These are phyloP conservation scores for Agonopterix alstromeriana DNA, from an alignment of 2,888 invertebrate species.

Conservation along the genomic window DNA sequence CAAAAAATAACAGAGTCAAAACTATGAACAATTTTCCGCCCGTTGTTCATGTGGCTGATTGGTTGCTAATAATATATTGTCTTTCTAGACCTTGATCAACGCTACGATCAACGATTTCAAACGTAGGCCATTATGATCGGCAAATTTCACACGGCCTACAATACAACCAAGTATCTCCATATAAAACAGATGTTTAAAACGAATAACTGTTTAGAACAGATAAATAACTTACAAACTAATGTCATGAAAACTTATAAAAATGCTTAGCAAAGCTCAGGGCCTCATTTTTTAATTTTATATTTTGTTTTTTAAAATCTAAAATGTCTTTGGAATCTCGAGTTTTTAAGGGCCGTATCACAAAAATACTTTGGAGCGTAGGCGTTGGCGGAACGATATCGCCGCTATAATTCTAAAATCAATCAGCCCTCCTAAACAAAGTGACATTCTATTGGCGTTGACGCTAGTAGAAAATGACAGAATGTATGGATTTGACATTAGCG, in stretches of 20 bases:
- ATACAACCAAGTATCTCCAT: neutral
- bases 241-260: slow-evolving; percentile 2
- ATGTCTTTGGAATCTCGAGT: too few species aligned
- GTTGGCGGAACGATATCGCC: too few species aligned
- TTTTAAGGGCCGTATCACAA: too few species aligned
- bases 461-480: too few species aligned
- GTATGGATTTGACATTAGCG: too few species aligned
- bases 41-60: neutral
- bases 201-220: slow-evolving; percentile 7
- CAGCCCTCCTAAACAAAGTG: too few species aligned
- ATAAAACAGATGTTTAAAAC: neutral
- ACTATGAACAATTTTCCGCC: neutral
- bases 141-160: neutral
- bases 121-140: neutral
- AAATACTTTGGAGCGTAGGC: too few species aligned
- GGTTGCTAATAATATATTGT: neutral
- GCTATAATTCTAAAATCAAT: too few species aligned
- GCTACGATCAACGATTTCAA: neutral
- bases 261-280: neutral
- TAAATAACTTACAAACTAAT: slow-evolving; percentile 16
- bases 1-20: neutral
- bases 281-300: too few species aligned
- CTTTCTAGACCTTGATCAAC: neutral
- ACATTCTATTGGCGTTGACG: too few species aligned
- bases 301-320: too few species aligned